A percentile compares a stretch with the other conserved stretches of the same genome.
Conservation (phyloP, 2,888 invertebrate species). For the Amphipyra tragopoginis region DNA sequence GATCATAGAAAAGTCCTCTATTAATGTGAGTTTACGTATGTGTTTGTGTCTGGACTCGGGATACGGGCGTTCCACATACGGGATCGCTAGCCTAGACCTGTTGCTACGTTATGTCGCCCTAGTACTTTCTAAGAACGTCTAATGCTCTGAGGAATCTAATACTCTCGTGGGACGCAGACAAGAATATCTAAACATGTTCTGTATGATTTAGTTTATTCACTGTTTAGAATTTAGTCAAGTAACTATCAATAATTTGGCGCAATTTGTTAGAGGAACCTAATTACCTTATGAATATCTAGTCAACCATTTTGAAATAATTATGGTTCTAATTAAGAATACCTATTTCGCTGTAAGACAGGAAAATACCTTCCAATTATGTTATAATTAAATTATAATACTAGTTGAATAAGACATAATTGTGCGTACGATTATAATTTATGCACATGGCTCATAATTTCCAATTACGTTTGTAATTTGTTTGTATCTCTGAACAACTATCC, state of each 20-base stretch:
- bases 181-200: conserved; percentile 33
- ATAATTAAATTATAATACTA: conserved; percentile 17
- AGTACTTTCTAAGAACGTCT: conserved; percentile 89
- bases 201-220: background rate
- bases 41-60: conserved; percentile 71
- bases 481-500: background rate
- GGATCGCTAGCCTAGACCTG: conserved; percentile 74
- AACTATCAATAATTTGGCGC: background rate
- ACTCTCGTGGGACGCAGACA: conserved; percentile 32
- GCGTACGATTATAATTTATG: conserved; percentile 11
- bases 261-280: conserved; percentile 13
- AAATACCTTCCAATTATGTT: conserved; percentile 10
- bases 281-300: conserved; percentile 18
- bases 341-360: conserved; percentile 1
- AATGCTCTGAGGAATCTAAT: conserved; percentile 84
- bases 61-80: conserved; percentile 72
- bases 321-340: conserved; percentile 5
- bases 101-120: conserved; percentile 78
- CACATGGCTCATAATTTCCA: conserved; percentile 20
- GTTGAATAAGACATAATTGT: conserved; percentile 26
- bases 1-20: conserved; percentile 78
- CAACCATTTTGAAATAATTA: conserved; percentile 14
- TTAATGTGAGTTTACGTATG: conserved; percentile 68
- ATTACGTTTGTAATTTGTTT: conserved; percentile 11
- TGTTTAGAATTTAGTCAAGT: conserved; percentile 5